A percentile compares a stretch with the other conserved stretches of the same genome.
These are phyloP conservation scores for Cerceris ruficornis DNA, from an alignment of 2,888 invertebrate species.

Conservation along the genomic window DNA sequence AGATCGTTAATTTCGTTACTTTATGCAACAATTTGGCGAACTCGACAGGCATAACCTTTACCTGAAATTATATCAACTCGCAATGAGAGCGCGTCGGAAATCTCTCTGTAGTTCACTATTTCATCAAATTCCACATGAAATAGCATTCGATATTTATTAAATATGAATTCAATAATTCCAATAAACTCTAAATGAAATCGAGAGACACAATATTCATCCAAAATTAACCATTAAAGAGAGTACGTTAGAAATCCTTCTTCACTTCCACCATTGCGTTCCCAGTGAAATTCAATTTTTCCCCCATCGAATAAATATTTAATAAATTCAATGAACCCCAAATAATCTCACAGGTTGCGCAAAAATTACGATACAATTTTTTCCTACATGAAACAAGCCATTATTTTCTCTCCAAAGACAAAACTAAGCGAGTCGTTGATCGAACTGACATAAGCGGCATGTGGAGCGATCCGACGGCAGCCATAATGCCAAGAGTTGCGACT, in stretches of 20 bases:
- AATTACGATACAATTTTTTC: too few relatives aligned
- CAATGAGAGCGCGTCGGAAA: conserved; percentile 29
- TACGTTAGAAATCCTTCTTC: too few relatives aligned
- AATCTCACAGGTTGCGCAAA: too few relatives aligned
- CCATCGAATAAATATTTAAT: too few relatives aligned
- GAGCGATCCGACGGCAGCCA: conserved; percentile 74
- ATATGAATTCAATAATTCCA: not conserved
- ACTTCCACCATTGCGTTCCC: too few relatives aligned
- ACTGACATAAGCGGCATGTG: conserved; percentile 14
- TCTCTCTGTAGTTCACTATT: conserved; percentile 39
- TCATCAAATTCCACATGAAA: conserved; percentile 18
- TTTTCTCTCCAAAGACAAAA: not conserved
- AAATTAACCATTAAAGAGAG: too few relatives aligned
- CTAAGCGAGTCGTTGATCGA: not conserved
- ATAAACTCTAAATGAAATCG: not conserved
- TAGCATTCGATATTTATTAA: not conserved
- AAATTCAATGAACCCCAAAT: too few relatives aligned
- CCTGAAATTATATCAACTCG: conserved; percentile 48
- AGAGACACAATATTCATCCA: too few relatives aligned
- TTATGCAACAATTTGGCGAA: conserved; percentile 48
- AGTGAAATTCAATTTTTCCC: too few relatives aligned
- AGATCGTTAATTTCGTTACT: conserved; percentile 52
- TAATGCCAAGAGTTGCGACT: conserved; percentile 54
- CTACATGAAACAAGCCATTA: not conserved
- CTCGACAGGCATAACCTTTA: conserved; percentile 44